Percentiles rank a stretch among this genome's conserved stretches.
Evolutionary conservation across 2,113 vertebrate species (phyloP).

Genomic region (Calypte anna): DNA sequence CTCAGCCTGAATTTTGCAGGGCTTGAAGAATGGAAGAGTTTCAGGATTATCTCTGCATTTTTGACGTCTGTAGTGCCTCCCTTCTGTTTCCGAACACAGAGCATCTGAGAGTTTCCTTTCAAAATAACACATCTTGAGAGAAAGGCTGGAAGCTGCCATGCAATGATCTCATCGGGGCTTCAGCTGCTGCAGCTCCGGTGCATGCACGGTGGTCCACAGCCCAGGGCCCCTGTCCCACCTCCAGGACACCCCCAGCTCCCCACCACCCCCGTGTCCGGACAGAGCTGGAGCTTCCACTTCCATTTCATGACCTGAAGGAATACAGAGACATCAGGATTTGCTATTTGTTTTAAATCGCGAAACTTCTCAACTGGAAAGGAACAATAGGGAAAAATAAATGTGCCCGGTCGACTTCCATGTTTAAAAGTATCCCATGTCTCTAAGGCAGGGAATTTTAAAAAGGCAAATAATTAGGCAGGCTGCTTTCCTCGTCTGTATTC

Average conservation of each 20-base stretch:
- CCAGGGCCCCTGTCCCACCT: background rate
- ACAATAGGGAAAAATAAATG: conserved; percentile 7
- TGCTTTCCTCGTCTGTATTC: conserved; percentile 65
- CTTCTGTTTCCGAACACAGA: background rate
- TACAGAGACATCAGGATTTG: background rate
- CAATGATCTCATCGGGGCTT: accelerated
- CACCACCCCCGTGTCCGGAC: accelerated
- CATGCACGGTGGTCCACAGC: accelerated
- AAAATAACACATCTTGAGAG: background rate
- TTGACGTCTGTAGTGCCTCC: background rate
- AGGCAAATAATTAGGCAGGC: conserved; percentile 74
- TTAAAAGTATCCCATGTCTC: conserved; percentile 29
- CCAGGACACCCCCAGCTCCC: background rate
- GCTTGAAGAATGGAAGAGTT: background rate
- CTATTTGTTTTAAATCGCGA: conserved; percentile 40
- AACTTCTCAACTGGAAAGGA: conserved; percentile 53
- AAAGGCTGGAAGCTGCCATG: background rate
- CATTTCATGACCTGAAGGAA: background rate
- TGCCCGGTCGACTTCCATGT: background rate
- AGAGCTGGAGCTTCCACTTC: accelerated
- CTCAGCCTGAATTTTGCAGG: background rate
- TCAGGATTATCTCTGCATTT: background rate
- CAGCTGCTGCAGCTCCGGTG: background rate
- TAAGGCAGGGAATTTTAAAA: conserved; percentile 67
- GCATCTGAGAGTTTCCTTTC: background rate